Conservation (phyloP, 2,888 invertebrate genomes). For the Patella pellucida region DNA sequence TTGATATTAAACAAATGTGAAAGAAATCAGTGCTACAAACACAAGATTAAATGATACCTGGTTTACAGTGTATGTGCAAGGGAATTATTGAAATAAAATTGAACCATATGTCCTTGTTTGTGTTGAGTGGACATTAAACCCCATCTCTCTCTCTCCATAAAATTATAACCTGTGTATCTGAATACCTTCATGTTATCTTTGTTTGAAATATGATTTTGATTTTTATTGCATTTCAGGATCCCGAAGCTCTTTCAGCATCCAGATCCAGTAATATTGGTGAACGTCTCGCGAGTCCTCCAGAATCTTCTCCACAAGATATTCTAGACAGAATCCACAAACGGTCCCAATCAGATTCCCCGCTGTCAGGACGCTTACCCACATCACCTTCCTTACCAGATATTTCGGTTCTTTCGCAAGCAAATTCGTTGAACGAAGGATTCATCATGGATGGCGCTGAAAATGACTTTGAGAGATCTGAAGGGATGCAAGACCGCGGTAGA, state of each 20-base stretch:
- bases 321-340: conserved; percentile 18
- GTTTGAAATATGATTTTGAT: no score
- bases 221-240: conserved; percentile 1
- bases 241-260: neutral
- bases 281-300: conserved; percentile 46
- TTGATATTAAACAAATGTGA: no score
- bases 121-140: no score
- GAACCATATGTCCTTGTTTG: no score
- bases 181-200: neutral
- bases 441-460: conserved; percentile 30
- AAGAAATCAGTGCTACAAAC: no score
- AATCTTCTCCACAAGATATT: conserved; percentile 15
- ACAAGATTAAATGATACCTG: no score
- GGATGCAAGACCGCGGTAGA: conserved; percentile 1
- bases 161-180: neutral
- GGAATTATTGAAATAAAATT: no score
- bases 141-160: no score
- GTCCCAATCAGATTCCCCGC: conserved; percentile 17
- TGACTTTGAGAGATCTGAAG: conserved; percentile 12
- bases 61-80: no score
- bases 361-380: conserved; percentile 14
- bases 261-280: conserved; percentile 39
- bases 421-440: conserved; percentile 54
- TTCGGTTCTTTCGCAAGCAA: conserved; percentile 21
- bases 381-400: conserved; percentile 24